Conservation (phyloP, 2,113 vertebrate genomes). For the Sialia sialis region DNA sequence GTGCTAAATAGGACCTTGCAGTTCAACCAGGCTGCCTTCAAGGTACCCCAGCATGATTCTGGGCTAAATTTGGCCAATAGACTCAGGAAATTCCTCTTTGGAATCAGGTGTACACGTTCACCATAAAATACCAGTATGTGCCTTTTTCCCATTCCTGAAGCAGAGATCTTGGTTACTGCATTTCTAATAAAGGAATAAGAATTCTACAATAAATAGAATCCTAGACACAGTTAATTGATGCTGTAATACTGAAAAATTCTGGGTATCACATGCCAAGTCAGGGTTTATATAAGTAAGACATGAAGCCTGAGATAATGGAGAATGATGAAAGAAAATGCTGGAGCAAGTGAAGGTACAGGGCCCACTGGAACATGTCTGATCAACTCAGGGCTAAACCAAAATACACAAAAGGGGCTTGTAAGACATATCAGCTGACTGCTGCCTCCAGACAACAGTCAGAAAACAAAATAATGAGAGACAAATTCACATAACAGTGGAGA, state of each 20-base stretch:
- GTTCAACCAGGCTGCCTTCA: not conserved
- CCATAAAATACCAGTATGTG: not conserved
- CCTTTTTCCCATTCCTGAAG: not conserved
- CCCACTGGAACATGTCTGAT: not conserved
- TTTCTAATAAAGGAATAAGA: not conserved
- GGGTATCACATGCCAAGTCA: not conserved
- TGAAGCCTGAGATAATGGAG: not conserved
- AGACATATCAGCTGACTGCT: not conserved
- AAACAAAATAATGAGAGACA: not conserved
- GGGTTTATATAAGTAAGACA: not conserved
- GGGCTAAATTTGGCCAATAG: not conserved
- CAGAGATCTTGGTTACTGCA: not conserved
- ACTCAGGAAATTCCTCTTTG: not conserved
- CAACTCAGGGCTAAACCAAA: not conserved
- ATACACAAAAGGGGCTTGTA: not conserved
- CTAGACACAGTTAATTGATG: not conserved
- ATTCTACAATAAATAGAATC: not conserved
- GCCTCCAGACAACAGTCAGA: not conserved
- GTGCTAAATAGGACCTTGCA: not conserved
- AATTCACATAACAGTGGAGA: not conserved
- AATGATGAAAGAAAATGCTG: not conserved
- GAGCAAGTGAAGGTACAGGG: not conserved
- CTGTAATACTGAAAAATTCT: not conserved
- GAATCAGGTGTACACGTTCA: not conserved
- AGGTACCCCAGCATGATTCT: not conserved